These are phyloP conservation scores for Rhynchomys soricoides DNA, from an alignment of 2,113 vertebrate genomes.

Conservation along the genomic window DNA sequence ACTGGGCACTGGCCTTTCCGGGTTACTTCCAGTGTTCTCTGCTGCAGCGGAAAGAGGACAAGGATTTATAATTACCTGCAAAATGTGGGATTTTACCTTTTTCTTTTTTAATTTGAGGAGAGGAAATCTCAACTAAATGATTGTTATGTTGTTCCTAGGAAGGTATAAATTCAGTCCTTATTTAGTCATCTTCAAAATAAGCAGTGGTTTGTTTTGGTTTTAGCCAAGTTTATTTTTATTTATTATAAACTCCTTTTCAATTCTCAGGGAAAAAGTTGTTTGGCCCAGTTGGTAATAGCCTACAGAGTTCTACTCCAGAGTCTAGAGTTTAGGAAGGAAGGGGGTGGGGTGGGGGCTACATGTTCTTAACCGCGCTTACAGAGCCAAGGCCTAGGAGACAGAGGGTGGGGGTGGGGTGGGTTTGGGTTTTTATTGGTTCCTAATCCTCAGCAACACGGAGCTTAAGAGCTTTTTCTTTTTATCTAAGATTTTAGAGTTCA, in stretches of 20 bases:
- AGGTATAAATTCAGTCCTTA: constrained; percentile 26
- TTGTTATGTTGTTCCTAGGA: not conserved
- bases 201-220: not conserved
- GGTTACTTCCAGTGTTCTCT: not conserved
- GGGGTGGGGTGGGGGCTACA: not conserved
- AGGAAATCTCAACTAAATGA: constrained; percentile 45
- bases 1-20: not conserved
- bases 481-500: constrained; percentile 44
- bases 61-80: constrained; percentile 21
- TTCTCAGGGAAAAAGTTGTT: not conserved
- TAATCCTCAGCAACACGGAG: constrained; percentile 40
- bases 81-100: not conserved
- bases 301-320: not conserved
- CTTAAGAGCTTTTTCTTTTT: constrained; percentile 63
- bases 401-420: not conserved
- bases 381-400: not conserved
- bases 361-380: not conserved
- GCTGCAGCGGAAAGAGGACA: not conserved
- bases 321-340: not conserved
- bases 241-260: not conserved
- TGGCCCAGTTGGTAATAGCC: not conserved
- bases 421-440: constrained; percentile 48
- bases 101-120: not conserved
- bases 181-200: constrained; percentile 12
- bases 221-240: constrained; percentile 30